Conservation (phyloP, 1,140 invertebrate species). For the Magallana gigas region DNA sequence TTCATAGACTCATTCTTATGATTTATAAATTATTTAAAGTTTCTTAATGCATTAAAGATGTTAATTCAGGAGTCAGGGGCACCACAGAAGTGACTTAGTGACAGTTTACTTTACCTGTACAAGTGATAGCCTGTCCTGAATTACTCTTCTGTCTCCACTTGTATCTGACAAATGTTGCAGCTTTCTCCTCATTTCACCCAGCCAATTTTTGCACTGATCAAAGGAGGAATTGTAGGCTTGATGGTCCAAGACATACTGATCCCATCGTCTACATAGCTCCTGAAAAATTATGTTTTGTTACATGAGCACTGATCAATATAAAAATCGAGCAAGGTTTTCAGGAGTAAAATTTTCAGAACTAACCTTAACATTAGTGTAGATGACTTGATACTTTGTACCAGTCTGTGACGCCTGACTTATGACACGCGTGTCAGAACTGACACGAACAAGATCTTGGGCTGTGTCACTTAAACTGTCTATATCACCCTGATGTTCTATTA, state of each 20-base stretch:
- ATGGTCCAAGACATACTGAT: slow-evolving; percentile 93
- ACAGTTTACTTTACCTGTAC: slow-evolving; percentile 65
- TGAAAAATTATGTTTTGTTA: slow-evolving; percentile 57
- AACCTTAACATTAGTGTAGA: slow-evolving; percentile 92
- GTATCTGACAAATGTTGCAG: slow-evolving; percentile 85
- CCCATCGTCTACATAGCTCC: slow-evolving; percentile 93
- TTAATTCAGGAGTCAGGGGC: too few relatives aligned
- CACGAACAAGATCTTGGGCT: slow-evolving; percentile 84
- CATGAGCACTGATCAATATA: too few relatives aligned
- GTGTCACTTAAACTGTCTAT: slow-evolving; percentile 95
- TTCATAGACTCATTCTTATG: too few relatives aligned
- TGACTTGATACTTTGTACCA: slow-evolving; percentile 92
- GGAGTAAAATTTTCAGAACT: background rate
- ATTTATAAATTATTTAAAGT: too few relatives aligned
- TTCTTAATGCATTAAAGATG: too few relatives aligned
- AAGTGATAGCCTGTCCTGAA: slow-evolving; percentile 69
- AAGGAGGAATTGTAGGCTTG: slow-evolving; percentile 92
- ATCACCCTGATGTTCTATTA: slow-evolving; percentile 93
- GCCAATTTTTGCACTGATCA: slow-evolving; percentile 89
- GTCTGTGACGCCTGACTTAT: slow-evolving; percentile 89
- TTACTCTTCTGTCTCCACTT: slow-evolving; percentile 71
- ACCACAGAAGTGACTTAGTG: background rate
- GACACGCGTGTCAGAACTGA: slow-evolving; percentile 75
- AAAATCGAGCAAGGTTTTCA: too few relatives aligned
- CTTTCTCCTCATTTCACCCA: slow-evolving; percentile 91